These are phyloP conservation scores for Melinaea menophilus DNA, from an alignment of 2,888 invertebrate species.

Conservation along the genomic window DNA sequence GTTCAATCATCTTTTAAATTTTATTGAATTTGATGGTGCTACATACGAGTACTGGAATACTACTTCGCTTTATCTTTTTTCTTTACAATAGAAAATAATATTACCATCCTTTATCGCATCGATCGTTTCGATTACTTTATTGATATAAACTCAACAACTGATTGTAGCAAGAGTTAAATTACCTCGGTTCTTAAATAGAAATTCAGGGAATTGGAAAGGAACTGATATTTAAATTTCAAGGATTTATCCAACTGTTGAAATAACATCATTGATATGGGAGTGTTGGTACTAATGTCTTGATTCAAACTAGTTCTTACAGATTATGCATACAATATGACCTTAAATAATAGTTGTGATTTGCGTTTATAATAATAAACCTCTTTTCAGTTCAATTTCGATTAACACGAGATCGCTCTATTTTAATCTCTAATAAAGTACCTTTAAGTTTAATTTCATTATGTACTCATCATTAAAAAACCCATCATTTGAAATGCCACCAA, in stretches of 20 bases:
- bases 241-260: conserved; percentile 29
- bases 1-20: conserved; percentile 34
- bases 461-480: conserved; percentile 9
- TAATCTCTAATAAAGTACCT: neutral
- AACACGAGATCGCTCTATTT: no score
- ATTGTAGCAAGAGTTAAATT: conserved; percentile 14
- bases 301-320: conserved; percentile 6
- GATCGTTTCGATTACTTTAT: conserved; percentile 7
- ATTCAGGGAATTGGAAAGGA: conserved; percentile 34
- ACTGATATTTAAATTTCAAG: conserved; percentile 38
- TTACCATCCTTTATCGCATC: neutral
- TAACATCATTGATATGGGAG: conserved; percentile 23
- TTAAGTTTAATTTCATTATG: conserved; percentile 2
- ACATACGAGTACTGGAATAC: no score
- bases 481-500: conserved; percentile 11
- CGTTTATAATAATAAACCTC: neutral
- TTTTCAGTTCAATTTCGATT: no score
- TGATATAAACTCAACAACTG: neutral
- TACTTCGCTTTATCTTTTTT: no score
- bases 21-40: conserved; percentile 27
- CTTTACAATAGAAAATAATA: no score
- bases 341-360: neutral
- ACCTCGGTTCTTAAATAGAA: conserved; percentile 20
- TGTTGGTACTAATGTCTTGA: conserved; percentile 11
- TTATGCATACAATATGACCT: neutral